Conservation (phyloP, 2,797 vertebrate species). For the Sarcoramphus papa region DNA sequence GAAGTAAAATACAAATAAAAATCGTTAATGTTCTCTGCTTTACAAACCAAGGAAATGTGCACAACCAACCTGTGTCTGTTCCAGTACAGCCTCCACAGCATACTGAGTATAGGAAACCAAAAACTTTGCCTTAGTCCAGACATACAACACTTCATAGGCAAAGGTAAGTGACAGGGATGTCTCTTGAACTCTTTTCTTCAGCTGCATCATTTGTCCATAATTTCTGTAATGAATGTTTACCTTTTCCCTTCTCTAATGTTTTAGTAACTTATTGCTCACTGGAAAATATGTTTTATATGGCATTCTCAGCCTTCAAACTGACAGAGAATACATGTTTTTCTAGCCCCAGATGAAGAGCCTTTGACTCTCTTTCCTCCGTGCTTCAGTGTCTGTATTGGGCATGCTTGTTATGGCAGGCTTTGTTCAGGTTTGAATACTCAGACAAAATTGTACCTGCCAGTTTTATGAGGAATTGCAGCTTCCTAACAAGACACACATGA, state of each 20-base stretch:
- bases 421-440: background rate
- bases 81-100: background rate
- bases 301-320: background rate
- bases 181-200: background rate
- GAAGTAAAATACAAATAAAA: background rate
- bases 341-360: background rate
- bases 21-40: background rate
- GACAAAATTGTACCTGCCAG: background rate
- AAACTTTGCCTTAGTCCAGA: background rate
- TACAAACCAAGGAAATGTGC: background rate
- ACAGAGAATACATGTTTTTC: background rate
- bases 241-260: background rate
- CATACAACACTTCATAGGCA: background rate
- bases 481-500: background rate
- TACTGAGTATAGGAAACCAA: background rate
- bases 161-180: background rate
- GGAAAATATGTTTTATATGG: background rate
- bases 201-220: background rate
- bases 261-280: background rate
- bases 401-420: background rate
- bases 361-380: background rate
- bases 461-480: background rate
- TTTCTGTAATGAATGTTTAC: background rate
- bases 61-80: background rate
- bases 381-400: background rate